These are phyloP conservation scores for Ctenomys sociabilis DNA, from an alignment of 2,113 vertebrate species.

Conservation along the genomic window DNA sequence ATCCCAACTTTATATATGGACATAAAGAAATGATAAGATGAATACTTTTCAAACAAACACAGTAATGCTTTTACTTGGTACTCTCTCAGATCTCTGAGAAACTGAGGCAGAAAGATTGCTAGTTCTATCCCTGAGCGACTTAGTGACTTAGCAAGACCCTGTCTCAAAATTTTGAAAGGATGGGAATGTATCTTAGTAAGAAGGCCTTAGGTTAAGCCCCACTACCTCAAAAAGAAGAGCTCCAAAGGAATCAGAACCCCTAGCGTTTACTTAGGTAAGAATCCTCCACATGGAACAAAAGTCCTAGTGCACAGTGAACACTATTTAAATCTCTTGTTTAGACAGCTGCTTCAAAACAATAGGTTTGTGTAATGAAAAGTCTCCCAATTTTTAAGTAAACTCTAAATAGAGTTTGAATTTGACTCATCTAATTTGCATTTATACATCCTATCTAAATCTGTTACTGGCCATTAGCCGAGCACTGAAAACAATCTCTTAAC, in stretches of 20 bases:
- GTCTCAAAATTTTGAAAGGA: background rate
- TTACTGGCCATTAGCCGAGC: background rate
- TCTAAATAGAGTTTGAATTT: background rate
- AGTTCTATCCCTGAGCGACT: background rate
- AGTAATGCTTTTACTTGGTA: background rate
- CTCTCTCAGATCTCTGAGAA: background rate
- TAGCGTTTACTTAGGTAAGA: conserved; percentile 25
- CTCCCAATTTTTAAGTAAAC: background rate
- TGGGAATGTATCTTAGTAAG: background rate
- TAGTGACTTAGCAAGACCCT: background rate
- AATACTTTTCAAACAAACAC: background rate
- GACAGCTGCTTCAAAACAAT: background rate
- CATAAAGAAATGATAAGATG: background rate
- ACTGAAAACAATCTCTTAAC: background rate
- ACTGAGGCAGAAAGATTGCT: background rate
- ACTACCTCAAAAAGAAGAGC: background rate
- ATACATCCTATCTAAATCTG: background rate
- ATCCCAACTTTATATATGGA: background rate
- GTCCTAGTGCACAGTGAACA: background rate
- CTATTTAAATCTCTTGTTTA: background rate
- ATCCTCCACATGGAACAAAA: background rate
- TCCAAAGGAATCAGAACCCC: background rate
- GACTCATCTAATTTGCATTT: background rate
- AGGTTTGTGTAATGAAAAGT: background rate
- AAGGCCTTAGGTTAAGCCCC: background rate